Percentiles rank a stretch among this genome's conserved stretches.
Conservation (phyloP, 1,140 invertebrate species). For the Drusus annulatus region DNA sequence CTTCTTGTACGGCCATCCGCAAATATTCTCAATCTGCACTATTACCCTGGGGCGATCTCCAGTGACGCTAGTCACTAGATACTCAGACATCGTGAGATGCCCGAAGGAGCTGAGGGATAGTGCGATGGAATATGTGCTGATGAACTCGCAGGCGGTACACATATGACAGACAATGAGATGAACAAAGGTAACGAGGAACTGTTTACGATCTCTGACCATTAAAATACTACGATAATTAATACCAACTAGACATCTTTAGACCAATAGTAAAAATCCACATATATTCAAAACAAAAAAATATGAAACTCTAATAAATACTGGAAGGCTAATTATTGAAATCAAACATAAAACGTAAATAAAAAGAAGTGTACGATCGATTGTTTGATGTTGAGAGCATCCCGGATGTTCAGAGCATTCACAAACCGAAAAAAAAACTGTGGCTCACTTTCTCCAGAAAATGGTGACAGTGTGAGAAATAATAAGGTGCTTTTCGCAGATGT, state of each 20-base stretch:
- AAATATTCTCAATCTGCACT: not conserved
- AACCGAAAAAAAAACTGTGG: slow-evolving; percentile 11
- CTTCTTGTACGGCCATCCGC: not conserved
- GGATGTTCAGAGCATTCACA: not conserved
- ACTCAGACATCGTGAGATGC: too few species aligned
- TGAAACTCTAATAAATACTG: slow-evolving; percentile 49
- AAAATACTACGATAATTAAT: slow-evolving; percentile 42
- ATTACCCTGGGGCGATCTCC: too few species aligned
- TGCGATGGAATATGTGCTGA: not conserved
- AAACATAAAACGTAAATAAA: slow-evolving; percentile 37
- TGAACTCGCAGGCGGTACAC: not conserved
- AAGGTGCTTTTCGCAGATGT: slow-evolving; percentile 1
- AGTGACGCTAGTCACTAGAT: too few species aligned
- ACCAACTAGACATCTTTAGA: slow-evolving; percentile 49
- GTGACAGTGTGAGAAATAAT: not conserved
- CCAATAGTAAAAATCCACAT: slow-evolving; percentile 49
- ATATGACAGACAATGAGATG: slow-evolving; percentile 38
- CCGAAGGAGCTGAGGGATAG: not conserved
- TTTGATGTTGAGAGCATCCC: not conserved
- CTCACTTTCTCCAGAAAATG: not conserved
- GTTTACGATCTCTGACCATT: slow-evolving; percentile 27
- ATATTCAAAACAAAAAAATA: slow-evolving; percentile 46
- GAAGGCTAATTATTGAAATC: slow-evolving; percentile 43
- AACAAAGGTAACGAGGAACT: slow-evolving; percentile 33
- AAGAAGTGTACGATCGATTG: slow-evolving; percentile 3